Percentiles rank a stretch among this genome's conserved stretches.
Conservation (phyloP, 2,113 vertebrate genomes). For the Bubo blakistoni region DNA sequence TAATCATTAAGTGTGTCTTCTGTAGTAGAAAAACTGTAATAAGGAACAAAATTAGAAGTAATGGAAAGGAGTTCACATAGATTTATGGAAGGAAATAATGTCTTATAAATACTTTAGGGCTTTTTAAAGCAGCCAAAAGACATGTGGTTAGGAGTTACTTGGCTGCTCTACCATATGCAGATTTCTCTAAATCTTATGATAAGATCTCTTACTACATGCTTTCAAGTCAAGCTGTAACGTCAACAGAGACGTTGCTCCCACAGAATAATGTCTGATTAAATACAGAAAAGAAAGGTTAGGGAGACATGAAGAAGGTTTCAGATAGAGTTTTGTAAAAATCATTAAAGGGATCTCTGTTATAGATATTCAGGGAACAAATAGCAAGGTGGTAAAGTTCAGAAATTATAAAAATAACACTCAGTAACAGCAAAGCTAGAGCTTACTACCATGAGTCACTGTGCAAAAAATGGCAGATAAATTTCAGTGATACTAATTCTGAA, state of each 20-base stretch:
- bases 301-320: not conserved
- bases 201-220: not conserved
- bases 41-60: not conserved
- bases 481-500: not conserved
- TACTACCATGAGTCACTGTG: fast-evolving
- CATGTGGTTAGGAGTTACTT: not conserved
- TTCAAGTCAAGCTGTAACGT: not conserved
- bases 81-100: not conserved
- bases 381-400: not conserved
- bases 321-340: not conserved
- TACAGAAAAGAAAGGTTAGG: not conserved
- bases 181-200: not conserved
- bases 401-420: not conserved
- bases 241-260: not conserved
- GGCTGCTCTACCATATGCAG: not conserved
- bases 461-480: not conserved
- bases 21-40: not conserved
- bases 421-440: not conserved
- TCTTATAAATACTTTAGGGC: not conserved
- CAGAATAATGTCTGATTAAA: not conserved
- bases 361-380: not conserved
- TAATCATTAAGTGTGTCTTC: not conserved
- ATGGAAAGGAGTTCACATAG: not conserved
- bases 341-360: not conserved
- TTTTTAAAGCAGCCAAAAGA: not conserved